phyloP scores from a whole-genome alignment of 2,113 vertebrate genomes.

The Tenrec ecaudatus region DNA sequence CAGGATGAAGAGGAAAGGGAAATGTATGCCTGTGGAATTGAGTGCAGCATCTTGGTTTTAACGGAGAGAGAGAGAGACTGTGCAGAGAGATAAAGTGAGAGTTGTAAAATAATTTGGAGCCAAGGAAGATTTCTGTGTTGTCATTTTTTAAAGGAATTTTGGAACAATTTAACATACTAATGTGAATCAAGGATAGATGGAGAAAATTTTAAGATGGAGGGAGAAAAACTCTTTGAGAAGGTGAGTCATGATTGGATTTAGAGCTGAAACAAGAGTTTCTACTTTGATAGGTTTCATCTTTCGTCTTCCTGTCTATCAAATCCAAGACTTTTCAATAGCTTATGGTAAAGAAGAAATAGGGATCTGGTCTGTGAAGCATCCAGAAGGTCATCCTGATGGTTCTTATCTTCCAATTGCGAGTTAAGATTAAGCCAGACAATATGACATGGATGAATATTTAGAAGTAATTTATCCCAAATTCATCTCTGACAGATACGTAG shows the following conservation, averaged over 20 bases:
- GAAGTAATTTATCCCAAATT: not conserved
- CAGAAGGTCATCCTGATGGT: conserved; percentile 21
- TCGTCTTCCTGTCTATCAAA: not conserved
- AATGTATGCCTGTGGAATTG: not conserved
- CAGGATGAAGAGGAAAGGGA: not conserved
- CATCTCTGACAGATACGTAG: conserved; percentile 32
- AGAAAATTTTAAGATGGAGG: not conserved
- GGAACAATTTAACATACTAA: not conserved
- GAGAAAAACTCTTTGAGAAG: not conserved
- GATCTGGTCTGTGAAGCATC: not conserved
- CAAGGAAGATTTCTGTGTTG: not conserved
- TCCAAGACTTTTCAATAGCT: not conserved
- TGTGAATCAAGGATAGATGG: not conserved
- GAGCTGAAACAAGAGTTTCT: not conserved
- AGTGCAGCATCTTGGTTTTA: not conserved
- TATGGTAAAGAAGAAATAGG: not conserved
- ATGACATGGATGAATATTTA: not conserved
- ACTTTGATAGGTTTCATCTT: not conserved
- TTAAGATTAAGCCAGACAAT: conserved; percentile 24
- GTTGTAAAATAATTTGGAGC: not conserved
- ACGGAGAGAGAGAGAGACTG: not conserved
- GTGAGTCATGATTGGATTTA: not conserved
- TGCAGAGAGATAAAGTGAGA: not conserved
- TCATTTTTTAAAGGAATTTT: not conserved
- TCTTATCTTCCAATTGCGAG: not conserved